These are phyloP conservation scores for Meteorus sp. DNA, from an alignment of 1,140 invertebrate species.

Conservation along the genomic window DNA sequence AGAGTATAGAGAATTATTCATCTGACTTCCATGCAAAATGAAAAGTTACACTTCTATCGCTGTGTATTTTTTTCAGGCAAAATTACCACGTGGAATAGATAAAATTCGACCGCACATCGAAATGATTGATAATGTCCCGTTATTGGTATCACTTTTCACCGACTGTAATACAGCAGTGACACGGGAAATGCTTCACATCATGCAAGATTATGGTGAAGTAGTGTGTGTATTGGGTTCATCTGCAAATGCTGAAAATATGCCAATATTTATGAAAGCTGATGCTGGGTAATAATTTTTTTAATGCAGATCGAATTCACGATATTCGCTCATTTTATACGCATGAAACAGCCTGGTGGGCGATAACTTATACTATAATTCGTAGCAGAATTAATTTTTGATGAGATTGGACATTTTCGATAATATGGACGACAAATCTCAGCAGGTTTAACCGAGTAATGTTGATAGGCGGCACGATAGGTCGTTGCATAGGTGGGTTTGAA, in stretches of 20 bases:
- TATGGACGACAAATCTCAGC: slow-evolving; percentile 7
- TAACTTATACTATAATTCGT: slow-evolving; percentile 29
- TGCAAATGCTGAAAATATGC: slow-evolving; percentile 84
- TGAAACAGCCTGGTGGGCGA: slow-evolving; percentile 22
- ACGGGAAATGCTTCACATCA: slow-evolving; percentile 88
- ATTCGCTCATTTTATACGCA: slow-evolving; percentile 10
- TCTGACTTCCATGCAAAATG: neutral
- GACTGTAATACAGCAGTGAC: slow-evolving; percentile 91
- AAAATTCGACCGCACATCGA: slow-evolving; percentile 95
- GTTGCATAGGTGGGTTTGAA: slow-evolving; percentile 26
- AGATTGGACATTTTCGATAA: slow-evolving; percentile 8
- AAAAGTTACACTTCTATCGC: slow-evolving; percentile 20
- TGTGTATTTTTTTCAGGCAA: slow-evolving; percentile 67
- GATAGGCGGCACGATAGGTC: slow-evolving; percentile 17
- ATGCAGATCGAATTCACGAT: neutral
- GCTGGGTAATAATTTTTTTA: slow-evolving; percentile 67
- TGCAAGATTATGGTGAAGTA: slow-evolving; percentile 95
- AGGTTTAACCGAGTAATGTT: neutral
- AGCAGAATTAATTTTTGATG: slow-evolving; percentile 18
- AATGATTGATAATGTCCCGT: slow-evolving; percentile 94
- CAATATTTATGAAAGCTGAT: slow-evolving; percentile 92
- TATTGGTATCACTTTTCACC: slow-evolving; percentile 94
- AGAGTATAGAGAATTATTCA: slow-evolving; percentile 63
- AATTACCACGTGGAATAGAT: slow-evolving; percentile 93
- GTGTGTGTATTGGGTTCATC: slow-evolving; percentile 89